Evolutionary conservation across 1,140 invertebrate genomes (phyloP).

Genomic region (Chironomus striatipennis): DNA sequence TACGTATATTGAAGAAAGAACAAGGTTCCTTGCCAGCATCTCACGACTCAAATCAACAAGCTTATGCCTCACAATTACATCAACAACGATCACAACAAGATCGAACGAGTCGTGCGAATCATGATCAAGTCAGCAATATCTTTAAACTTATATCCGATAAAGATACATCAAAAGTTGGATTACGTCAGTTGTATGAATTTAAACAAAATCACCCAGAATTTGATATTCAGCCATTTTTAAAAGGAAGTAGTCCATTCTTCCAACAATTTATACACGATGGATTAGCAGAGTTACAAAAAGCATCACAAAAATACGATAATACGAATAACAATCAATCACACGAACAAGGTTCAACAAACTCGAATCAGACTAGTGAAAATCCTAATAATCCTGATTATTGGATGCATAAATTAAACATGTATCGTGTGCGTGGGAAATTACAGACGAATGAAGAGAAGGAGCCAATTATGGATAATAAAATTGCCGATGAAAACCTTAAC

Average conservation of each 20-base stretch:
- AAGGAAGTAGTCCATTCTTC: conserved; percentile 83
- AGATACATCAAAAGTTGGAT: conserved; percentile 77
- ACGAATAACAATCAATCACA: conserved; percentile 17
- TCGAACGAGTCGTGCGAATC: conserved; percentile 59
- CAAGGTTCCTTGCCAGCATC: conserved; percentile 32
- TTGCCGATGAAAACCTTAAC: conserved; percentile 38
- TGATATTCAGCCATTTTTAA: conserved; percentile 82
- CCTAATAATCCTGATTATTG: conserved; percentile 33
- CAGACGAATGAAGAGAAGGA: conserved; percentile 22
- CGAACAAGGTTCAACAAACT: background rate
- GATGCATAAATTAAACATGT: conserved; percentile 36
- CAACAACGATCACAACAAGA: conserved; percentile 37
- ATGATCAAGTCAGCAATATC: conserved; percentile 80
- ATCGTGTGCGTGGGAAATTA: conserved; percentile 31
- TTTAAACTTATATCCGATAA: conserved; percentile 88
- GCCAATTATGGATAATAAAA: conserved; percentile 35
- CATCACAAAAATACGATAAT: conserved; percentile 16
- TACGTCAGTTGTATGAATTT: conserved; percentile 82
- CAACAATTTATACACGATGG: conserved; percentile 86
- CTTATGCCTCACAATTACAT: conserved; percentile 35
- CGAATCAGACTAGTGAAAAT: conserved; percentile 24
- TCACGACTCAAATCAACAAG: conserved; percentile 30
- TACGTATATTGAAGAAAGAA: conserved; percentile 63
- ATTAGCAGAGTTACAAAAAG: conserved; percentile 61
- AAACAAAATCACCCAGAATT: conserved; percentile 83